Evolutionary conservation across 2,888 invertebrate genomes (phyloP), one percentile per base, ranked within the genome.

Genomic region (Athetis lepigone): DNA sequence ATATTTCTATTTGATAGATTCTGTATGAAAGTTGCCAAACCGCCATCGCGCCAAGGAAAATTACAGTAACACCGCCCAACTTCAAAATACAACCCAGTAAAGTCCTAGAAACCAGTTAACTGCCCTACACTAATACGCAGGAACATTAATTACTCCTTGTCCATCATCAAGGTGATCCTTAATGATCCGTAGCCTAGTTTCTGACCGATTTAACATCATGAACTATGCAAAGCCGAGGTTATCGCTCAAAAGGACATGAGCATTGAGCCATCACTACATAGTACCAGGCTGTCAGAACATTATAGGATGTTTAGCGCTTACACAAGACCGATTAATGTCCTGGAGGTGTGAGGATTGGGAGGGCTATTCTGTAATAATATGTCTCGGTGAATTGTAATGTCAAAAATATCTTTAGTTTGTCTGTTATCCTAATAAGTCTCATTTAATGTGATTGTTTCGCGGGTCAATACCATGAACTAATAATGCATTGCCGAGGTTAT

Each of bases 171-270:
- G n/a, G n/a, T n/a, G n/a, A n/a, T n/a, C 25, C 19, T 4, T 56
- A 67, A 67, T 67, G 25, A 56, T 8, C 33, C 19, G 42, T 4
- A 6, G 6, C 19, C 16, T 33, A 2, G 37, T 60, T 69, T 42
- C 7, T 25, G 40, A 27, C 23, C 21, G 60, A 69, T 59, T 33
- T 29, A 29, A 8, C 27, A 11, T 13, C 25, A 68, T 21, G 13
- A 45, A 59, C 25, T 62, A 62, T 64, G 69, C 64, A 68, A 25
- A 25, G 33, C 19, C 37, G 33, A 40, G 18, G 39, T 58, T 19
- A 64, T 33, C 33, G 9, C 59, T 33, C 64, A 68, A 40, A 59
- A 39, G 39, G 39, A 19, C 16, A 36, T 18, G 19, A 46, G 8
- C n/a, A 13, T n/a, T n/a, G n/a, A n/a, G n/a, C n/a, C n/a, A n/a